A percentile compares a stretch with the other conserved stretches of the same genome.
Conservation (phyloP, 2,113 vertebrate genomes). For the Myotis brandtii region DNA sequence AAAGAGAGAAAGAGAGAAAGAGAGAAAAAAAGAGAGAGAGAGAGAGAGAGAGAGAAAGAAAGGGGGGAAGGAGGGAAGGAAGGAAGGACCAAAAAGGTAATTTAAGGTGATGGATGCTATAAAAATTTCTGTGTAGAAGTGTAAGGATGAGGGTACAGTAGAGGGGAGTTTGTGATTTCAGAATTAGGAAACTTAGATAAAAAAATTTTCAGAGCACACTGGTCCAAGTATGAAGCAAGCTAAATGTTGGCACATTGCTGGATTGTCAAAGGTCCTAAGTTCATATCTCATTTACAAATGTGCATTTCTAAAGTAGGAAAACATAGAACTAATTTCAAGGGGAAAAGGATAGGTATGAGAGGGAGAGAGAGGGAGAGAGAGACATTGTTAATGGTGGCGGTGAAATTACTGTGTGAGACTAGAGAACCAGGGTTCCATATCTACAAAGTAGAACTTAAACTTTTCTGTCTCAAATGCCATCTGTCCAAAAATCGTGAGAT, state of each 20-base stretch:
- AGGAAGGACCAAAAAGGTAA: not conserved
- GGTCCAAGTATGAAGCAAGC: not conserved
- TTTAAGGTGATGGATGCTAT: not conserved
- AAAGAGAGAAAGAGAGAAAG: too few relatives aligned
- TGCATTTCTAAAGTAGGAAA: not conserved
- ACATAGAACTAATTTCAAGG: not conserved
- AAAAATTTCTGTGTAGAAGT: not conserved
- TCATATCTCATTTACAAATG: not conserved
- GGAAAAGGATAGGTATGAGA: not conserved
- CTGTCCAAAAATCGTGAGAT: not conserved
- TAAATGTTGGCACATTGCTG: not conserved
- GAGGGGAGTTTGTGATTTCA: not conserved
- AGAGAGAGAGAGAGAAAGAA: too few relatives aligned
- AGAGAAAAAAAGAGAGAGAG: too few relatives aligned
- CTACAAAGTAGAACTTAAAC: not conserved
- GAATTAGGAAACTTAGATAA: not conserved
- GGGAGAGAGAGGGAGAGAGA: not conserved
- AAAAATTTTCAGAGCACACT: not conserved
- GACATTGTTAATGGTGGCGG: not conserved
- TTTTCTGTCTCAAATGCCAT: not conserved
- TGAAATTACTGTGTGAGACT: not conserved
- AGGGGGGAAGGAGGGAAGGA: accelerated
- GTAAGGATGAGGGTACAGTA: not conserved
- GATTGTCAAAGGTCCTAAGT: not conserved
- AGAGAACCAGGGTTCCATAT: not conserved